Evolutionary conservation across 2,888 invertebrate species (phyloP), one percentile per base, ranked within the genome.

Genomic region (Torymus tubicola): DNA sequence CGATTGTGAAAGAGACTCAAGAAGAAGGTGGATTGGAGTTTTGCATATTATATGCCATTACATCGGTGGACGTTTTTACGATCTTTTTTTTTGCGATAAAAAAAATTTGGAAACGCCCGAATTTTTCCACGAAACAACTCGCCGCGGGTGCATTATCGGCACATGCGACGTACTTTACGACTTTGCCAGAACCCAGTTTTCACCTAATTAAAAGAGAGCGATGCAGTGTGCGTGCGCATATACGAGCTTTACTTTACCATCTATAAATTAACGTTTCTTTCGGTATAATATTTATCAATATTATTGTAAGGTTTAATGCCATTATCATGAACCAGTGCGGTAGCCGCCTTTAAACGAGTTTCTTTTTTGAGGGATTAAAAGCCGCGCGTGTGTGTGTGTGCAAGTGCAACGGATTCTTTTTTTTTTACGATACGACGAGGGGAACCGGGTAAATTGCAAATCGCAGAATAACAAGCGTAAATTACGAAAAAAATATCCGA

Each of bases 381-480:
- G 50, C 64, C 31, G 42, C 2, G 14, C 31, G n/a, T 64, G 64
- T n/a, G 31, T 53, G 53, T 42, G 64, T 42, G n/a, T 21, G 16
- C 50, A 13, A 50, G 14, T 65, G 12, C n/a, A 50, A 11, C 24
- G 50, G 50, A 13, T 50, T 24, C 18, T 31, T 63, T 65, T 50
- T 50, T 64, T 14, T 63, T 63, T 21, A 42, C 5, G 8, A 31
- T 31, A 31, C 64, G 16, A 14, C 5, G 65, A 52, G 50, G 42
- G 42, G 31, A 8, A 42, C 42, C 50, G 55, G 57, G 21, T 31
- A 69, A 69, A 69, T 69, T 69, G 31, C 57, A 57, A 69, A 55
- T 70, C 67, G 67, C 53, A 21, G 53, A 67, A 67, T n/a, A 67
- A 63, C 12, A 52, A 13, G 16, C 70, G 16, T 70, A 70, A 70